Percentiles rank a stretch among this genome's conserved stretches.
Evolutionary conservation across 2,113 vertebrate genomes (phyloP).

Genomic region (Peromyscus leucopus): DNA sequence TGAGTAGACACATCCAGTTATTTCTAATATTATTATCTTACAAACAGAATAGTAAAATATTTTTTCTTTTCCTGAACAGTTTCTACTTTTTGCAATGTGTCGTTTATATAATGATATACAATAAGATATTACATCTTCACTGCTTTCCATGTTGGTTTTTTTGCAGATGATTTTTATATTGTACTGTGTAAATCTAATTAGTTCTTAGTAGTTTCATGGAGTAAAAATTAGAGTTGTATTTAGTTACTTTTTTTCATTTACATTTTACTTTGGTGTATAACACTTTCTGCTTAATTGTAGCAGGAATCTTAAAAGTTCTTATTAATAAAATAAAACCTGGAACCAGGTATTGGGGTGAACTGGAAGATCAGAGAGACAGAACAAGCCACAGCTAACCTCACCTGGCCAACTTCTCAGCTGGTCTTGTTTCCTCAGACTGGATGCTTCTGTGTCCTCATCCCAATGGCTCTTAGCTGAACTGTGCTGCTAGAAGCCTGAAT

Average conservation of each 20-base stretch:
- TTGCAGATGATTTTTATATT: not conserved
- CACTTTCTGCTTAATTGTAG: constrained; percentile 75
- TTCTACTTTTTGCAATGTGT: not conserved
- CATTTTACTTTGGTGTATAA: constrained; percentile 57
- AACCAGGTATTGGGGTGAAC: too few species aligned
- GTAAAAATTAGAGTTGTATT: not conserved
- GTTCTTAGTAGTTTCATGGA: not conserved
- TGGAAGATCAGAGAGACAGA: too few species aligned
- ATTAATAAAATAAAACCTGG: too few species aligned
- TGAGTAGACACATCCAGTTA: not conserved
- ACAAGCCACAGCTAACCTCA: too few species aligned
- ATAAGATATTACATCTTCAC: not conserved
- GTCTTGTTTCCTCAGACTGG: too few species aligned
- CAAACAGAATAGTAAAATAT: not conserved
- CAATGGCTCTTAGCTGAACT: too few species aligned
- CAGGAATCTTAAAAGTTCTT: too few species aligned
- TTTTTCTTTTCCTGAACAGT: not conserved
- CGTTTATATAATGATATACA: too few species aligned
- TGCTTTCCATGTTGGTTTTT: accelerated
- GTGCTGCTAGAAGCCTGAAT: too few species aligned
- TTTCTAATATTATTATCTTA: not conserved
- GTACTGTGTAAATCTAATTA: not conserved
- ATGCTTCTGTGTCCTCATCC: too few species aligned
- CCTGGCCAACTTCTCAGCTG: too few species aligned
- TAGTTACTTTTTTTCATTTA: not conserved